These are phyloP conservation scores for Dolichotis patagonum DNA, from an alignment of 2,113 vertebrate genomes.

Conservation along the genomic window DNA sequence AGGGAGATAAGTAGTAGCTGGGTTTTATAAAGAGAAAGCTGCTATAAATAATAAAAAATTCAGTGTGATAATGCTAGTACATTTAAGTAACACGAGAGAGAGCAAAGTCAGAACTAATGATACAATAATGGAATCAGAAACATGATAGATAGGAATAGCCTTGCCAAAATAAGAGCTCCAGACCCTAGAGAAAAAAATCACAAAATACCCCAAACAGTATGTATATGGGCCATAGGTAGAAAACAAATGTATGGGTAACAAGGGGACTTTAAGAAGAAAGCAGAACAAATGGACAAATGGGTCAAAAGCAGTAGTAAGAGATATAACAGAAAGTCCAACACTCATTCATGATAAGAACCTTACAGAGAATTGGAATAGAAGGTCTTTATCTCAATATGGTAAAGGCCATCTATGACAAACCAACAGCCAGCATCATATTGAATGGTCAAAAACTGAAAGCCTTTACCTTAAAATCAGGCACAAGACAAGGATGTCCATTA, in stretches of 20 bases:
- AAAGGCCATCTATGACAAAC: too few relatives aligned
- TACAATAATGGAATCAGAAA: background rate
- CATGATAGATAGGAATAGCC: background rate
- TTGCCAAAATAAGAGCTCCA: background rate
- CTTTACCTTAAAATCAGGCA: too few relatives aligned
- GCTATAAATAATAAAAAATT: background rate
- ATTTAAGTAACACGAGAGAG: background rate
- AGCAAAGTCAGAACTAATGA: background rate
- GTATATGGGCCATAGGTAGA: background rate
- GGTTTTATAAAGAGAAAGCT: background rate
- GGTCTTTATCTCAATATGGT: too few relatives aligned
- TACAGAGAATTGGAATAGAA: too few relatives aligned
- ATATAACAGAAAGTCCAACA: constrained; percentile 31
- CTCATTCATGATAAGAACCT: too few relatives aligned
- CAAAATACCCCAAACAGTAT: background rate
- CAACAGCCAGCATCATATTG: too few relatives aligned
- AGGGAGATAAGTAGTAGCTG: background rate
- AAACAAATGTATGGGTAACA: background rate
- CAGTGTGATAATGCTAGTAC: background rate
- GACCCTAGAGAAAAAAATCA: background rate
- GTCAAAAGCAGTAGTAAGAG: background rate
- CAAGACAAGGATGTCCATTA: too few relatives aligned
- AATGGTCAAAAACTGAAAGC: too few relatives aligned
- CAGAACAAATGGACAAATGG: background rate
- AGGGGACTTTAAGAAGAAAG: background rate